These are phyloP conservation scores for Monopis laevigella DNA, from an alignment of 2,888 invertebrate genomes.

Conservation along the genomic window DNA sequence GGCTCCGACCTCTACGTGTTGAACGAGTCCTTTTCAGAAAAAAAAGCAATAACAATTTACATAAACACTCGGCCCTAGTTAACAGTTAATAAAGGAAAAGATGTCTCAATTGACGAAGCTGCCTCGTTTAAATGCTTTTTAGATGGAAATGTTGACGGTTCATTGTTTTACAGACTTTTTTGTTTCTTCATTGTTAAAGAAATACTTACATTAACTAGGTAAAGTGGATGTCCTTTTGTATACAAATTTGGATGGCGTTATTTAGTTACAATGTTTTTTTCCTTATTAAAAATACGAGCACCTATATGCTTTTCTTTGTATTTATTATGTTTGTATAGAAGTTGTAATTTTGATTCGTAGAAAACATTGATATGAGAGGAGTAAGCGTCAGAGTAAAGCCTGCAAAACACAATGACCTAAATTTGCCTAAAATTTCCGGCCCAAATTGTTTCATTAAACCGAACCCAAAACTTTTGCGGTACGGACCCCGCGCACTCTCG, in stretches of 20 bases:
- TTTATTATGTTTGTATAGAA: background rate
- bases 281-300: too few species aligned
- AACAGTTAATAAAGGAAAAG: constrained; percentile 65
- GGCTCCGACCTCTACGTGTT: constrained; percentile 51
- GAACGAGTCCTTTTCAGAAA: constrained; percentile 54
- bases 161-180: constrained; percentile 54
- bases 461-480: constrained; percentile 51
- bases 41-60: constrained; percentile 68
- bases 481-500: constrained; percentile 27
- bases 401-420: constrained; percentile 50
- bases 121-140: constrained; percentile 50
- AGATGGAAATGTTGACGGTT: constrained; percentile 53
- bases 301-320: background rate
- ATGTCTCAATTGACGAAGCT: constrained; percentile 56
- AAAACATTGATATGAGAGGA: constrained; percentile 4
- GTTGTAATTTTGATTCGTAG: too few species aligned
- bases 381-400: background rate
- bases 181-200: constrained; percentile 23
- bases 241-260: too few species aligned
- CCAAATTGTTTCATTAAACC: constrained; percentile 57
- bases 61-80: constrained; percentile 64
- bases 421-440: constrained; percentile 36
- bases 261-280: too few species aligned
- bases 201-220: constrained; percentile 6
- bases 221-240: constrained; percentile 5